These are phyloP conservation scores for Gopherus evgoodei DNA, from an alignment of 2,113 vertebrate species.

Conservation along the genomic window DNA sequence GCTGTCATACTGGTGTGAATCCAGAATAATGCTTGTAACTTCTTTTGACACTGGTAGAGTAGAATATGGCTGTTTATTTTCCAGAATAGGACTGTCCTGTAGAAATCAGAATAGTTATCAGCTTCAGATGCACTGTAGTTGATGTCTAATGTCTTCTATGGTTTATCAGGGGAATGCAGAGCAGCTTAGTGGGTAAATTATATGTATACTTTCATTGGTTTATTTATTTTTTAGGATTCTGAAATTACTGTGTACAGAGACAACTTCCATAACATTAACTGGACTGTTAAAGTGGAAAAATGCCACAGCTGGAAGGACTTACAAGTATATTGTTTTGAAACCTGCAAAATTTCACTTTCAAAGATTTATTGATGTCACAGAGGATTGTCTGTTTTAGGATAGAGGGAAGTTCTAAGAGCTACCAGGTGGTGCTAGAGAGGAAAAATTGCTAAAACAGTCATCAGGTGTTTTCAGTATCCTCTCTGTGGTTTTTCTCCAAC, in stretches of 20 bases:
- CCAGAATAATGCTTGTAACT: background rate
- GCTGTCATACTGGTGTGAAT: background rate
- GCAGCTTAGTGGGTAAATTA: background rate
- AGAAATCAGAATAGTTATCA: background rate
- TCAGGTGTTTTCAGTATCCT: background rate
- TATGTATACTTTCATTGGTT: background rate
- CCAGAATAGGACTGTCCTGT: background rate
- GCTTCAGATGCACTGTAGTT: background rate
- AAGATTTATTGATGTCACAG: background rate
- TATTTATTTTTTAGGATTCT: background rate
- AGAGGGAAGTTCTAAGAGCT: background rate
- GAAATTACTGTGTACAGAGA: background rate
- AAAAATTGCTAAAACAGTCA: background rate
- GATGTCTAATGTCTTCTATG: background rate
- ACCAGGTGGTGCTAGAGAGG: background rate
- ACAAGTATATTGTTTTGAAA: background rate
- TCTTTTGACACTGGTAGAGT: background rate
- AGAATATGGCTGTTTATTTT: background rate
- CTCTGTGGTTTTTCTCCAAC: background rate
- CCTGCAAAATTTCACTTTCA: background rate
- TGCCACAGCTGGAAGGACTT: background rate
- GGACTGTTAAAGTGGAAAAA: background rate
- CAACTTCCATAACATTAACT: background rate
- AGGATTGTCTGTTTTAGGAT: constrained; percentile 1
- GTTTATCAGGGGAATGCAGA: background rate